A percentile compares a stretch with the other conserved stretches of the same genome.
phyloP scores from a whole-genome alignment of 2,888 invertebrate species.

The Eilema griseolum region DNA sequence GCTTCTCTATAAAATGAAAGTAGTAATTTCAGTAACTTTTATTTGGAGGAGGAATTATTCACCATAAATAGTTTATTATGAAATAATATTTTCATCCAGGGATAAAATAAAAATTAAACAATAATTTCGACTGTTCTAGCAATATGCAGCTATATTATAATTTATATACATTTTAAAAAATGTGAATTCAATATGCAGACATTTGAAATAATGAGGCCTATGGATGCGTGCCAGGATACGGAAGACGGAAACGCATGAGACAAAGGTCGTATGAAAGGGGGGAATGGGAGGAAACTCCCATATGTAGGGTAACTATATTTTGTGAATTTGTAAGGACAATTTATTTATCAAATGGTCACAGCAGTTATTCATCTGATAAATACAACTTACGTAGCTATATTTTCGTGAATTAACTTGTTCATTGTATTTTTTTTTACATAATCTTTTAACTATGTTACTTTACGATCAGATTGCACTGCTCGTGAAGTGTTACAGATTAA shows the following conservation, averaged over 20 bases:
- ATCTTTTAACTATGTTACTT: no score
- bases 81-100: no score
- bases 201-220: constrained; percentile 30
- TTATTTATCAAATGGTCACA: background rate
- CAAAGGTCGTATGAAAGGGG: constrained; percentile 46
- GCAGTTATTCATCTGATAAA: background rate
- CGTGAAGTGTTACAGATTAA: no score
- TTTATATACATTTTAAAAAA: background rate
- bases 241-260: constrained; percentile 60
- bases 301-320: constrained; percentile 14
- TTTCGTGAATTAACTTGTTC: no score
- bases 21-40: background rate
- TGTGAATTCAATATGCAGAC: constrained; percentile 7
- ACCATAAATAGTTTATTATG: background rate
- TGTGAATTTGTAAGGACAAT: no score
- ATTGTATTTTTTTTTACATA: no score
- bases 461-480: no score
- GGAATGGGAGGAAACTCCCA: constrained; percentile 13
- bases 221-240: constrained; percentile 51
- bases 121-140: no score
- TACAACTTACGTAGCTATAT: background rate
- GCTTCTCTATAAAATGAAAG: background rate
- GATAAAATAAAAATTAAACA: no score
- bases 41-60: background rate
- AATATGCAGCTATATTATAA: background rate